Percentiles rank a stretch among this genome's conserved stretches.
These are phyloP conservation scores for Benthosema pterotum DNA, from an alignment of 2,797 vertebrate genomes.

Conservation along the genomic window DNA sequence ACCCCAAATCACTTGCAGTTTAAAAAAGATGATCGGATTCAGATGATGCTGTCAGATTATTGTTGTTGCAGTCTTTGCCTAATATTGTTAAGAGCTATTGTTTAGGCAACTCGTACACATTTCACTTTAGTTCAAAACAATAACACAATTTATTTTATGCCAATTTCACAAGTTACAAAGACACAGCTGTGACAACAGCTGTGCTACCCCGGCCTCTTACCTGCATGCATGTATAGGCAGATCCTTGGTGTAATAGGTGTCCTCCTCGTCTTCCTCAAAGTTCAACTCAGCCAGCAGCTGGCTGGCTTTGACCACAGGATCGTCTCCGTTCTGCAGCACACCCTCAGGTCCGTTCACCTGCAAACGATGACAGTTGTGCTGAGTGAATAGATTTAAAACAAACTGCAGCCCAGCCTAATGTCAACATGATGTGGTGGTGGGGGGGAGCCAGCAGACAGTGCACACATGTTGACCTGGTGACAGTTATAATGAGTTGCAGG, in stretches of 20 bases:
- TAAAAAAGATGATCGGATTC: too few species aligned
- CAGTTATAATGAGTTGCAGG: background rate
- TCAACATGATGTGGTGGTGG: background rate
- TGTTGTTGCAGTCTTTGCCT: too few species aligned
- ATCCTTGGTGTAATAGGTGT: slow-evolving; percentile 95
- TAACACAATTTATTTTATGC: too few species aligned
- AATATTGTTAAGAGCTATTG: too few species aligned
- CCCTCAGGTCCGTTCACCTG: slow-evolving; percentile 91
- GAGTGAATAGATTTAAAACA: background rate
- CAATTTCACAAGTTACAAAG: too few species aligned
- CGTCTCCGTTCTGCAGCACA: slow-evolving; percentile 90
- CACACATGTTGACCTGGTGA: too few species aligned
- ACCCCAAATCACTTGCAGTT: too few species aligned
- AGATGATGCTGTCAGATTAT: too few species aligned
- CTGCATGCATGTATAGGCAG: slow-evolving; percentile 96
- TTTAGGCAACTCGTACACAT: too few species aligned
- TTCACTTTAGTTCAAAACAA: too few species aligned
- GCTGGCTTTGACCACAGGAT: slow-evolving; percentile 89
- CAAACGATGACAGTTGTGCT: slow-evolving; percentile 1
- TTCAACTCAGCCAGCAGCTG: slow-evolving; percentile 92
- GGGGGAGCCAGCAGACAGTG: too few species aligned
- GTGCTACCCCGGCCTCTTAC: slow-evolving; percentile 57
- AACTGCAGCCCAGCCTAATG: background rate
- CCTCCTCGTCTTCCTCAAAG: slow-evolving; percentile 95
- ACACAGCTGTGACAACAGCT: background rate